Evolutionary conservation across 2,113 vertebrate genomes (phyloP).

Genomic region (Gopherus evgoodei): DNA sequence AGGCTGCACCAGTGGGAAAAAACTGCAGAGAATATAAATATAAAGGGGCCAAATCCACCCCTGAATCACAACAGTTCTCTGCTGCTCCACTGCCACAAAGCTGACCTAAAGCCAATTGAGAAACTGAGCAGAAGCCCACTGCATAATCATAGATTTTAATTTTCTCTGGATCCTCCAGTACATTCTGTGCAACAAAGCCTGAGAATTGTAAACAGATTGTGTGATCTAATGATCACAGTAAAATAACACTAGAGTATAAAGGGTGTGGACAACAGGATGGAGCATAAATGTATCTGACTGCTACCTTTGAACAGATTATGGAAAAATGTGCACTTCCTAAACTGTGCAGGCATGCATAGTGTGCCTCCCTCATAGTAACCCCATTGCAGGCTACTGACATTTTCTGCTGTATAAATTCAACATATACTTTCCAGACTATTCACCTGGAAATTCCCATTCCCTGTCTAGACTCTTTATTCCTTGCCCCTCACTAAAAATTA

Average conservation of each 20-base stretch:
- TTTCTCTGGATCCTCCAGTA: conserved; percentile 34
- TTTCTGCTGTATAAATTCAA: not conserved
- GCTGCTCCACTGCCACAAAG: not conserved
- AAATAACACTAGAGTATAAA: not conserved
- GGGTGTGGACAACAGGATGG: conserved; percentile 43
- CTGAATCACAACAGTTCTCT: not conserved
- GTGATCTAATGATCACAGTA: not conserved
- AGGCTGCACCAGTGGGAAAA: not conserved
- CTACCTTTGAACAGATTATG: conserved; percentile 1
- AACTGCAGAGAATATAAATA: conserved; percentile 40
- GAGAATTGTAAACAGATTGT: not conserved
- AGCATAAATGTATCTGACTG: conserved; percentile 24
- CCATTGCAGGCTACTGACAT: not conserved
- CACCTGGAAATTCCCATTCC: not conserved
- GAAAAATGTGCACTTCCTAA: conserved; percentile 17
- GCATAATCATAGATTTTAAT: conserved; percentile 12
- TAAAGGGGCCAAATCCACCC: conserved; percentile 44
- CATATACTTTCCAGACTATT: not conserved
- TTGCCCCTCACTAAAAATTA: not conserved
- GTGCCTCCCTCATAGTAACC: not conserved
- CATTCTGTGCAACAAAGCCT: conserved; percentile 21
- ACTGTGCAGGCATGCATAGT: not conserved
- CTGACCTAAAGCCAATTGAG: conserved; percentile 6
- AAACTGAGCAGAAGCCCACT: conserved; percentile 48
- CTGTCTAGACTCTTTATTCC: not conserved